Evolutionary conservation across 2,888 invertebrate genomes (phyloP), one percentile per base, ranked within the genome.

Genomic region (Drosophila neonasuta): DNA sequence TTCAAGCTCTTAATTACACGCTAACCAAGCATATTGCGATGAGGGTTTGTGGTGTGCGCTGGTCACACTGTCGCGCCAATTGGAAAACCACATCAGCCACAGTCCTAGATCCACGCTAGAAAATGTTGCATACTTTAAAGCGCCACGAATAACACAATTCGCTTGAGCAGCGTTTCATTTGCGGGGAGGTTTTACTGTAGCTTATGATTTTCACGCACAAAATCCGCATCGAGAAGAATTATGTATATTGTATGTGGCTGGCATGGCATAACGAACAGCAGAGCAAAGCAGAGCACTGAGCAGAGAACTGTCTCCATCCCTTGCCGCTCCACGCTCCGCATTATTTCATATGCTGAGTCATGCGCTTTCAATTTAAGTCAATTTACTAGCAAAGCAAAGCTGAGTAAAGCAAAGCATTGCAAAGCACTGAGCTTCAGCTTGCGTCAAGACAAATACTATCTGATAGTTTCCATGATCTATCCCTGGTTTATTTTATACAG

Each of bases 331-430:
- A 39, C 13, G 29, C 49, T 34, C 59, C 49, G 11, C 44, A 34
- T 61, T 60, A 54, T 74, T 72, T 72, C 29, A 67, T 68, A 58
- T 74, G 85, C 85, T 84, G 87, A 86, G 85, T 84, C 83, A 84
- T 84, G 86, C 77, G 82, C 82, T 61, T 79, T 79, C 85, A 84
- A 86, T 86, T 84, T 70, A 77, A 86, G 74, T 84, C 85, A 84
- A 86, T 86, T 86, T 81, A 62, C 39, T 32, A 32, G 30, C 42
- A 64, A 69, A 70, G 74, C 77, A 67, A 20, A 66, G 72, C 59
- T 71, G 55, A 71, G 36, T 36, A 36, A 41, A 41, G 39, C 39
- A 41, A 41, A 41, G 15, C 39, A 39, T 7, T n/a, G 13, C 39
- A 41, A 15, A 24, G 24, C 24, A n/a, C 36, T 11, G 6, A 36